phyloP scores from a whole-genome alignment of 2,113 vertebrate species.

The Coptodon bakossiorum region DNA sequence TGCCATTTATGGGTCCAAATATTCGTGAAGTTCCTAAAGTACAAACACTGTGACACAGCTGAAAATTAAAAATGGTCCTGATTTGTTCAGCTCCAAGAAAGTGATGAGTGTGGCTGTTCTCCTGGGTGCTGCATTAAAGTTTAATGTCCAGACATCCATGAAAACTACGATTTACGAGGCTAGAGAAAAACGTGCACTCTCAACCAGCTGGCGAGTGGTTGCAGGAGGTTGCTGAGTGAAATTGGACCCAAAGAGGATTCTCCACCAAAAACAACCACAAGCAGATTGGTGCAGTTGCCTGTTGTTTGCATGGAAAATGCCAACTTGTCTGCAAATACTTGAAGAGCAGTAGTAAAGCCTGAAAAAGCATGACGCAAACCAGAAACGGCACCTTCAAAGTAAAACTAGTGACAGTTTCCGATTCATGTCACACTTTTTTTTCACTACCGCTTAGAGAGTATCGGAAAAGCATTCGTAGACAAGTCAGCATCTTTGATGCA shows the following conservation, averaged over 20 bases:
- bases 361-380: not conserved
- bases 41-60: not conserved
- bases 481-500: not conserved
- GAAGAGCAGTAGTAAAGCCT: rapidly evolving
- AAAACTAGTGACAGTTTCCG: not conserved
- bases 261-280: not conserved
- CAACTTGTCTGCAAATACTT: not conserved
- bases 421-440: not conserved
- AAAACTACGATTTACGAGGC: not conserved
- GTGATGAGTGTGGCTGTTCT: not conserved
- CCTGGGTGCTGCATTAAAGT: not conserved
- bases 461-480: rapidly evolving
- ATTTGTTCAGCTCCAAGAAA: not conserved
- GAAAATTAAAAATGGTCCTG: not conserved
- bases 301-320: not conserved
- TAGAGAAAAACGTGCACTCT: not conserved
- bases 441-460: not conserved
- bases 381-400: not conserved
- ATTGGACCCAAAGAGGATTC: not conserved
- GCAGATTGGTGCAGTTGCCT: not conserved
- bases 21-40: not conserved
- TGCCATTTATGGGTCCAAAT: not conserved
- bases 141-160: not conserved
- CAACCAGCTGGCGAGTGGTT: not conserved
- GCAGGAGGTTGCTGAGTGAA: not conserved